Base-by-base conservation (phyloP, 2,113 vertebrate genomes). In the Aix galericulata region DNA sequence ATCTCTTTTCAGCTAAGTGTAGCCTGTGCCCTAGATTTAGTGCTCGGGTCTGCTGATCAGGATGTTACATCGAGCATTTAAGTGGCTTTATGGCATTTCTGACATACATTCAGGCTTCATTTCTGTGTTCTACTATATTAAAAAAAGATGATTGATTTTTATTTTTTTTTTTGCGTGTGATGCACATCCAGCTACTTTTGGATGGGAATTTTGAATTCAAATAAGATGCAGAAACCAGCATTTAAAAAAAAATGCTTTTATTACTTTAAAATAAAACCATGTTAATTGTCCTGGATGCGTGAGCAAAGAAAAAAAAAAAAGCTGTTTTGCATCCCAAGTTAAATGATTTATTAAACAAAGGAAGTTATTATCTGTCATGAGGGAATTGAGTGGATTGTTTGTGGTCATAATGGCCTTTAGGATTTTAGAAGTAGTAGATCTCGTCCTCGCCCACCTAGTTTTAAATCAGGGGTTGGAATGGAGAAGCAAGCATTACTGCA, bases 1-100 rank as follows among this genome's bases (percentile, higher is more conserved):
- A 77, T 95, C 82, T 85, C 71, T 66, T 94, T 96, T 73, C 93
- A 95, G 89, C 85, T 95, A 93, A 96, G 91, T 95, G 95, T 79
- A 93, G 91, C 72, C 55, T 2, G 1, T 46, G 62, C 81, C 69
- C 95, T 96, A 94, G 92, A 96, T 89, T 87, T 94, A 95, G 87
- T 93, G 32, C 89, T 71, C 53, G 42, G 3, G 5, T 92, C 92
- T 84, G 78, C 94, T 62, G 74, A 59, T 91, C 71, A 89, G 87
- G 84, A 94, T 85, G 91, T 85, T 89, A 50, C 60, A 68, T n/a
- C 60, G 78, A 94, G 85, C 91, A 50, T 79, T 64, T 88, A 89
- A 95, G 84, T 73, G 63, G 50, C 75, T 95, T 89, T 95, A 50
- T 85, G 75, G 75, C 25, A 23, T 73, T 32, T 66, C 15, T 8